Percentiles rank a stretch among this genome's conserved stretches.
Evolutionary conservation across 2,797 vertebrate species (phyloP).

Genomic region (Mallotus villosus): DNA sequence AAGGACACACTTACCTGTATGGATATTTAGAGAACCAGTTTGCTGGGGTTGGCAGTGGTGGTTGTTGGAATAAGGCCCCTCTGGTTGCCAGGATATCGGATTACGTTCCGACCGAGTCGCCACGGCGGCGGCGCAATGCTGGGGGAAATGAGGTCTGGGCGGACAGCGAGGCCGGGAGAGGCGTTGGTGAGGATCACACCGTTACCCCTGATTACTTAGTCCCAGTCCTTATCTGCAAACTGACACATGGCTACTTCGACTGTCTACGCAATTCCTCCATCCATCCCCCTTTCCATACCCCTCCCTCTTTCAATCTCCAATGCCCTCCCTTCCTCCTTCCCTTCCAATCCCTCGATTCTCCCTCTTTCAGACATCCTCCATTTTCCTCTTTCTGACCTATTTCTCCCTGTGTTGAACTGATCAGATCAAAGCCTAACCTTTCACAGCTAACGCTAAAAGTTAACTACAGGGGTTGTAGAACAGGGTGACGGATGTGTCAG

Average conservation of each 20-base stretch:
- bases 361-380: slow-evolving; percentile 8
- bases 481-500: background rate
- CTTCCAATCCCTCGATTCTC: background rate
- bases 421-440: slow-evolving; percentile 11
- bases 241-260: slow-evolving; percentile 66
- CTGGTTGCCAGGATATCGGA: slow-evolving; percentile 59
- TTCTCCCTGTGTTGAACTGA: slow-evolving; percentile 2
- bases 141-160: slow-evolving; percentile 53
- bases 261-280: slow-evolving; percentile 46
- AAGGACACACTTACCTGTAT: slow-evolving; percentile 56
- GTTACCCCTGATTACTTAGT: slow-evolving; percentile 66
- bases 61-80: slow-evolving; percentile 52
- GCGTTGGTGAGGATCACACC: slow-evolving; percentile 54
- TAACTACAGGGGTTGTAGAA: background rate
- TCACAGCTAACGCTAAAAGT: background rate
- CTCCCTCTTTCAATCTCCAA: slow-evolving; percentile 11
- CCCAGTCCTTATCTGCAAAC: slow-evolving; percentile 73
- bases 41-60: slow-evolving; percentile 30
- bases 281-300: slow-evolving; percentile 30
- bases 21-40: slow-evolving; percentile 64
- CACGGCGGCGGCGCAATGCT: slow-evolving; percentile 44
- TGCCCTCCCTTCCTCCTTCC: background rate
- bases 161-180: slow-evolving; percentile 52
- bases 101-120: slow-evolving; percentile 56
- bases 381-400: slow-evolving; percentile 8